Percentiles rank a stretch among this genome's conserved stretches.
Conservation (phyloP, 2,113 vertebrate genomes). For the Grammomys surdaster region DNA sequence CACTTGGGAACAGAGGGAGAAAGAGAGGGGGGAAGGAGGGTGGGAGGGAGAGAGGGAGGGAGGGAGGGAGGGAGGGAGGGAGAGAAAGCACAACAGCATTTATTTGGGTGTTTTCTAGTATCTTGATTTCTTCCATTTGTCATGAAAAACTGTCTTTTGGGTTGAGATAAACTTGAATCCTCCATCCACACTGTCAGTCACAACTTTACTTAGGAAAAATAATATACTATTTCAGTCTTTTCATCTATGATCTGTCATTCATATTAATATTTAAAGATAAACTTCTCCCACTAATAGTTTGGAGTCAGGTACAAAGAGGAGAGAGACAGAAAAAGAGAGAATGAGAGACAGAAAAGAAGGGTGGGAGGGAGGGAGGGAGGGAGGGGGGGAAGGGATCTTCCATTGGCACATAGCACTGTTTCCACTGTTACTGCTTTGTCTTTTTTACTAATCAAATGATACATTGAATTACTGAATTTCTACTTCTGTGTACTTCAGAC, state of each 20-base stretch:
- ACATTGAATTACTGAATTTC: not conserved
- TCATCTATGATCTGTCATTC: not conserved
- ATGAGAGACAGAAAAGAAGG: not conserved
- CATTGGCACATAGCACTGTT: not conserved
- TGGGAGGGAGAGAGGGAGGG: too few relatives aligned
- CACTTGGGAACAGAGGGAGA: too few relatives aligned
- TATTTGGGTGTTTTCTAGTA: not conserved
- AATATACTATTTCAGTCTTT: not conserved
- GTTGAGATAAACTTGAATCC: not conserved
- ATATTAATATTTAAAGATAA: not conserved
- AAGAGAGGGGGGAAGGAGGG: too few relatives aligned
- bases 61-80: too few relatives aligned
- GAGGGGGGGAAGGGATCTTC: too few relatives aligned
- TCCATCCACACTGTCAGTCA: not conserved
- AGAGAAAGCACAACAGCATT: not conserved
- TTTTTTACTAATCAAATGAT: not conserved
- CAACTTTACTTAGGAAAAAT: not conserved
- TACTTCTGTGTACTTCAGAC: not conserved
- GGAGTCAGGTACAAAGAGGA: rapidly evolving
- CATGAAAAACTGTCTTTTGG: not conserved
- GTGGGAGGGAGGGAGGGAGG: too few relatives aligned
- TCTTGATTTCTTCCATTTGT: not conserved
- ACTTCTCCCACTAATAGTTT: not conserved
- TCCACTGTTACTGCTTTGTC: not conserved
- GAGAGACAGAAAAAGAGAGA: too few relatives aligned